Conservation (phyloP, 92 coral and sea anemone genomes). For the Nematostella vectensis region DNA sequence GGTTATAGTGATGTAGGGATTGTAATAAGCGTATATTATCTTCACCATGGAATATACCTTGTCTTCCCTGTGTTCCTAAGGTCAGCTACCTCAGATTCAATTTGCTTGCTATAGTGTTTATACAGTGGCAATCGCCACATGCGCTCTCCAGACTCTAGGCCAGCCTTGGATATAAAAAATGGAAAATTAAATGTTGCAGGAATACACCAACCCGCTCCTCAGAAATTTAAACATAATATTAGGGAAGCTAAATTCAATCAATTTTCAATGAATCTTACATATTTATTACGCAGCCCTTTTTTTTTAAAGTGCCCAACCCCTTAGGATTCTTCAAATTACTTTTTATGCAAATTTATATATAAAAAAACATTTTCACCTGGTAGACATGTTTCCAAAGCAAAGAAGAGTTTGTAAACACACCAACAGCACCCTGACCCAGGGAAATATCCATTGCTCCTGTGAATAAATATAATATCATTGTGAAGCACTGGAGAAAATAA, state of each 20-base stretch:
- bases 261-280: too few species aligned
- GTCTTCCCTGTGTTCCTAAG: slow-evolving; percentile 82
- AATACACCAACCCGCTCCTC: neutral
- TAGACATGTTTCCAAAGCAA: slow-evolving; percentile 63
- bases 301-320: too few species aligned
- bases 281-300: too few species aligned
- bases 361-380: slow-evolving; percentile 68
- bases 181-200: neutral
- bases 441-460: slow-evolving; percentile 88
- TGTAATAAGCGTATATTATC: too few species aligned
- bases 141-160: slow-evolving; percentile 76
- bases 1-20: too few species aligned
- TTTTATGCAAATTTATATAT: too few species aligned
- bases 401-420: slow-evolving; percentile 73
- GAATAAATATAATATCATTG: too few species aligned
- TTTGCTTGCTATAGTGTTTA: slow-evolving; percentile 74
- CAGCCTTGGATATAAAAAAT: slow-evolving; percentile 88
- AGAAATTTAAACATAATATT: neutral
- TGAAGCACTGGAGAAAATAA: too few species aligned
- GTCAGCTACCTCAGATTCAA: slow-evolving; percentile 87
- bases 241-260: neutral
- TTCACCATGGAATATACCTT: slow-evolving; percentile 39
- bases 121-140: slow-evolving; percentile 96
- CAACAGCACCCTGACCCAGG: slow-evolving; percentile 89
- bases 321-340: too few species aligned